phyloP scores from a whole-genome alignment of 2,888 invertebrate genomes.

The Orthonevra nobilis region DNA sequence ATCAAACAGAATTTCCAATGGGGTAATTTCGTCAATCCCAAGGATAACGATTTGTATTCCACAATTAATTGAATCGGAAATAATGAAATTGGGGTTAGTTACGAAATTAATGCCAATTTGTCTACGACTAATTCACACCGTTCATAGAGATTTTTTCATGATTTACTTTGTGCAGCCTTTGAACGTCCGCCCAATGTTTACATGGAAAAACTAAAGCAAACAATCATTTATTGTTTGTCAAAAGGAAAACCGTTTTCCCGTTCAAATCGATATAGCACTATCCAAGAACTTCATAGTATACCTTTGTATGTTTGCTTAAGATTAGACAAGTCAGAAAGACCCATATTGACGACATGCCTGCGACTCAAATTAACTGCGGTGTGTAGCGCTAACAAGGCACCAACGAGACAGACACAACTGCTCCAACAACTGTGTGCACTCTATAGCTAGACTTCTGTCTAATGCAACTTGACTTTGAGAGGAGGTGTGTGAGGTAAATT shows the following conservation, averaged over 20 bases:
- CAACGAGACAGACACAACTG: slow-evolving; percentile 6
- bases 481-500: neutral
- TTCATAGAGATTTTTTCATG: neutral
- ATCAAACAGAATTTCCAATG: slow-evolving; percentile 16
- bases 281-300: too few relatives aligned
- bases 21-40: slow-evolving; percentile 5
- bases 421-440: too few relatives aligned
- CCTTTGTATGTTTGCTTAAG: slow-evolving; percentile 52
- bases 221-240: slow-evolving; percentile 35
- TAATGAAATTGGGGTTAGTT: slow-evolving; percentile 5
- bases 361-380: slow-evolving; percentile 27
- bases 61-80: slow-evolving; percentile 24
- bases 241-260: neutral
- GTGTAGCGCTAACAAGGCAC: slow-evolving; percentile 45
- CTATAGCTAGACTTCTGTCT: slow-evolving; percentile 8
- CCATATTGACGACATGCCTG: neutral
- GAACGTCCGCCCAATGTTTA: too few relatives aligned
- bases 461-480: slow-evolving; percentile 13
- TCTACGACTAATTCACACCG: slow-evolving; percentile 29
- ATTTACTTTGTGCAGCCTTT: neutral
- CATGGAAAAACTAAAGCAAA: too few relatives aligned
- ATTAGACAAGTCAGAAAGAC: slow-evolving; percentile 23
- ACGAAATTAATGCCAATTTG: slow-evolving; percentile 46
- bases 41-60: neutral
- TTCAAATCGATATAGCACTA: too few relatives aligned